Conservation (phyloP, 2,113 vertebrate genomes). For the Myocastor coypus region DNA sequence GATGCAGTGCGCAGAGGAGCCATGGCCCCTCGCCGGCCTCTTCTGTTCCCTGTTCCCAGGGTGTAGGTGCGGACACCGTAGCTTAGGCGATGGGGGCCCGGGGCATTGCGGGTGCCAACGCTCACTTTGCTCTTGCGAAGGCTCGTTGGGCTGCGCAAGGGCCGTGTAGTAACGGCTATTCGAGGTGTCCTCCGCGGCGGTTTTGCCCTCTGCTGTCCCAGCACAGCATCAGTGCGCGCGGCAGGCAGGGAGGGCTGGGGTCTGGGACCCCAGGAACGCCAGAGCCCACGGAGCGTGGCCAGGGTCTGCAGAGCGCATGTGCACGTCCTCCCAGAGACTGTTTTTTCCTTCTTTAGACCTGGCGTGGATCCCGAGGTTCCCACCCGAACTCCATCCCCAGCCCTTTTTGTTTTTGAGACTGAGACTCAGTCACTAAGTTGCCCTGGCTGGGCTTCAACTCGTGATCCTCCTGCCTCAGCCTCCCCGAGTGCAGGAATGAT, state of each 20-base stretch:
- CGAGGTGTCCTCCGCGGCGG: neutral
- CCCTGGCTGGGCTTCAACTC: neutral
- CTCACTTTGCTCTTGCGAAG: neutral
- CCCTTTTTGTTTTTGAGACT: neutral
- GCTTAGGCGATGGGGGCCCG: neutral
- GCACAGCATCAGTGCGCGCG: neutral
- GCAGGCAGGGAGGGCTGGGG: neutral
- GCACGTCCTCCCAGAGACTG: neutral
- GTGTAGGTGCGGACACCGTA: neutral
- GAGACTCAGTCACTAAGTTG: neutral
- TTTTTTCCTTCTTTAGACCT: neutral
- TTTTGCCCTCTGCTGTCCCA: neutral
- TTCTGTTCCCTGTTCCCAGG: accelerated
- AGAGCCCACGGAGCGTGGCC: no score
- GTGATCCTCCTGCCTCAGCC: neutral
- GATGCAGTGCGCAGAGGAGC: accelerated
- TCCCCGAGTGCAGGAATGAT: neutral
- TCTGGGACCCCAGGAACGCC: neutral
- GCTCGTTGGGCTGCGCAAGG: no score
- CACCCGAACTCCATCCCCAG: neutral
- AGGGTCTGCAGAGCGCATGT: no score
- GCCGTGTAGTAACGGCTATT: neutral
- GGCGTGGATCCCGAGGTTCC: neutral
- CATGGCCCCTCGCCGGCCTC: accelerated
- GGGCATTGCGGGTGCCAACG: neutral